Evolutionary conservation across 2,797 vertebrate genomes (phyloP).

Genomic region (Furcifer pardalis): DNA sequence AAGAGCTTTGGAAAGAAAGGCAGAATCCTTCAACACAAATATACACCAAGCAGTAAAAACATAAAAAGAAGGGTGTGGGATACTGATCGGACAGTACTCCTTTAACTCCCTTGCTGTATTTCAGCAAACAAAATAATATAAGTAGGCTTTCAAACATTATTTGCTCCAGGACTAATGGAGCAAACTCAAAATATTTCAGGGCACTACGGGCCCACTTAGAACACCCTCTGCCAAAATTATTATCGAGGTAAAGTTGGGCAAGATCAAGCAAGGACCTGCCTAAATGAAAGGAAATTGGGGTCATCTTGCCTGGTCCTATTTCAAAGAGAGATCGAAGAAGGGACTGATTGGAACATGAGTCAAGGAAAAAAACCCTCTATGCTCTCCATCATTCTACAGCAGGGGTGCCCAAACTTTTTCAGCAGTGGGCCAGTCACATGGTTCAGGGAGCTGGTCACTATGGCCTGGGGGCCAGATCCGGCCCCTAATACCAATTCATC

Average conservation of each 20-base stretch:
- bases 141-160: slow-evolving; percentile 38
- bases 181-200: slow-evolving; percentile 63
- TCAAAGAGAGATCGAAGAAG: slow-evolving; percentile 66
- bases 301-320: slow-evolving; percentile 52
- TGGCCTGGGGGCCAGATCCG: too few species aligned
- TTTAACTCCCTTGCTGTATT: slow-evolving; percentile 25
- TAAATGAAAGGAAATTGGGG: slow-evolving; percentile 63
- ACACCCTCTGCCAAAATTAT: slow-evolving; percentile 58
- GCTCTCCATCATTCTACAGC: too few species aligned
- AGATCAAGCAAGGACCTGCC: slow-evolving; percentile 65
- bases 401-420: too few species aligned
- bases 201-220: slow-evolving; percentile 65
- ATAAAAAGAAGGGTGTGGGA: neutral
- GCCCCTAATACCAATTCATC: too few species aligned
- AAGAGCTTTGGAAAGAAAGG: slow-evolving; percentile 53
- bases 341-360: slow-evolving; percentile 71
- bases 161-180: slow-evolving; percentile 42
- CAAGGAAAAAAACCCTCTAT: slow-evolving; percentile 83
- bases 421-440: too few species aligned
- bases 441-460: too few species aligned
- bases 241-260: slow-evolving; percentile 57
- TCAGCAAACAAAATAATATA: slow-evolving; percentile 42
- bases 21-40: slow-evolving; percentile 44
- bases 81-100: slow-evolving; percentile 23
- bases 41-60: slow-evolving; percentile 56